phyloP scores from a whole-genome alignment of 2,888 invertebrate species.

The Phaonia tiefii region DNA sequence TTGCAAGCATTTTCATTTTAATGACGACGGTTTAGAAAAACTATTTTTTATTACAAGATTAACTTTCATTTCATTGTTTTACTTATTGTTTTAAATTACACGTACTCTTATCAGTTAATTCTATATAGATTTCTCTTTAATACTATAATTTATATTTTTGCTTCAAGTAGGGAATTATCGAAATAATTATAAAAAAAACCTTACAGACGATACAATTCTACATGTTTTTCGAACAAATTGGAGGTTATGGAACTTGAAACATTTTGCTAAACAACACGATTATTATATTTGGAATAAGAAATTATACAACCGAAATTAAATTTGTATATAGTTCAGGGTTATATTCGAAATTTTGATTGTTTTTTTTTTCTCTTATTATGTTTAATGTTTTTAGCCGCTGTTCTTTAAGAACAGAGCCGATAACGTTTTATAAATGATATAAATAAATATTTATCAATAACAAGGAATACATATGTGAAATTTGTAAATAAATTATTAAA shows the following conservation, averaged over 20 bases:
- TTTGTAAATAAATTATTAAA: slow-evolving; percentile 48
- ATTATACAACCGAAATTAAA: no score
- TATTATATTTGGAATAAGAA: no score
- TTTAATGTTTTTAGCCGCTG: not conserved
- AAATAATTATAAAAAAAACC: not conserved
- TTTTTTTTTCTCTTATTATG: slow-evolving; percentile 1
- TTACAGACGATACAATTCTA: no score
- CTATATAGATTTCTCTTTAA: slow-evolving; percentile 28
- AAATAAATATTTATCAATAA: slow-evolving; percentile 2
- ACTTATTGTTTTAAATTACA: slow-evolving; percentile 67
- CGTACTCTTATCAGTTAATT: slow-evolving; percentile 33
- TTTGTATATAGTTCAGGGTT: not conserved
- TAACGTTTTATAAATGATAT: not conserved
- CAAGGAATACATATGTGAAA: slow-evolving; percentile 17
- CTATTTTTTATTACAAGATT: slow-evolving; percentile 32
- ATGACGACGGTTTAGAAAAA: slow-evolving; percentile 2
- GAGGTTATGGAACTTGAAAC: no score
- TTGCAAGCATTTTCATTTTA: slow-evolving; percentile 67
- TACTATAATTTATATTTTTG: slow-evolving; percentile 30
- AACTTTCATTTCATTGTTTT: slow-evolving; percentile 47
- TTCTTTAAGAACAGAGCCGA: slow-evolving; percentile 8
- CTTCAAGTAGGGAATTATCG: slow-evolving; percentile 18
- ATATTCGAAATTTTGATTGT: slow-evolving; percentile 1
- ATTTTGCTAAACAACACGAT: no score
- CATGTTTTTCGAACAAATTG: no score